These are phyloP conservation scores for Cremastobaeus sp. DNA, from an alignment of 2,888 invertebrate genomes.

Conservation along the genomic window DNA sequence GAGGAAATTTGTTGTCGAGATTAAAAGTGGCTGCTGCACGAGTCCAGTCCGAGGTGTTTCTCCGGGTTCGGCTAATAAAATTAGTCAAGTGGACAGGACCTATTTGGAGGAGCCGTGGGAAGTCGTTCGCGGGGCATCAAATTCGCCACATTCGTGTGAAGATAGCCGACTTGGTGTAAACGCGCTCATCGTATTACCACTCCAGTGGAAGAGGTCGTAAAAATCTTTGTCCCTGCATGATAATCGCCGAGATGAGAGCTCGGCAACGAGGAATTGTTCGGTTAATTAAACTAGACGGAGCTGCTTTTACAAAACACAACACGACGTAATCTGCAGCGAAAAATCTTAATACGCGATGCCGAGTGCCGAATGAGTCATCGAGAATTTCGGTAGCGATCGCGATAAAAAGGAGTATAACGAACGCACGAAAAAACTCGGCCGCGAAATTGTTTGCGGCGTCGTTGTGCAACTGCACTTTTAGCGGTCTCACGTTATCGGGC, in stretches of 20 bases:
- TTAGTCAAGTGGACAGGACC: conserved; percentile 69
- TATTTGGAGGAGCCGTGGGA: conserved; percentile 72
- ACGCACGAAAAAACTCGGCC: conserved; percentile 31
- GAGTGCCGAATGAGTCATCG: conserved; percentile 38
- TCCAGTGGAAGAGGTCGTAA: conserved; percentile 69
- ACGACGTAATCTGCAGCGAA: conserved; percentile 26
- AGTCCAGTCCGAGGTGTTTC: conserved; percentile 51
- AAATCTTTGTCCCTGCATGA: conserved; percentile 72
- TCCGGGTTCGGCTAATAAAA: conserved; percentile 69
- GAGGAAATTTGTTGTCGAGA: no score
- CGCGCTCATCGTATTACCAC: conserved; percentile 58
- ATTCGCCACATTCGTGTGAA: conserved; percentile 59
- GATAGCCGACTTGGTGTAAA: conserved; percentile 61
- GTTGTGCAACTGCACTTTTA: conserved; percentile 22
- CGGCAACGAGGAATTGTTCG: conserved; percentile 62
- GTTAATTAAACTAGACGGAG: conserved; percentile 52
- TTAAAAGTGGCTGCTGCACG: no score
- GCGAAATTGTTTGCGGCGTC: conserved; percentile 24
- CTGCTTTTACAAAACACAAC: conserved; percentile 39
- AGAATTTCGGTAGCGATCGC: conserved; percentile 41
- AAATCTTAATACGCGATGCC: conserved; percentile 45
- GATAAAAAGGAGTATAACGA: conserved; percentile 25
- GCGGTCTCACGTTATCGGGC: conserved; percentile 32
- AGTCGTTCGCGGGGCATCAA: conserved; percentile 73
- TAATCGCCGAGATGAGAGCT: conserved; percentile 75